Base-by-base conservation (phyloP, 1,140 invertebrate species). In the Dendrolimus kikuchii region DNA sequence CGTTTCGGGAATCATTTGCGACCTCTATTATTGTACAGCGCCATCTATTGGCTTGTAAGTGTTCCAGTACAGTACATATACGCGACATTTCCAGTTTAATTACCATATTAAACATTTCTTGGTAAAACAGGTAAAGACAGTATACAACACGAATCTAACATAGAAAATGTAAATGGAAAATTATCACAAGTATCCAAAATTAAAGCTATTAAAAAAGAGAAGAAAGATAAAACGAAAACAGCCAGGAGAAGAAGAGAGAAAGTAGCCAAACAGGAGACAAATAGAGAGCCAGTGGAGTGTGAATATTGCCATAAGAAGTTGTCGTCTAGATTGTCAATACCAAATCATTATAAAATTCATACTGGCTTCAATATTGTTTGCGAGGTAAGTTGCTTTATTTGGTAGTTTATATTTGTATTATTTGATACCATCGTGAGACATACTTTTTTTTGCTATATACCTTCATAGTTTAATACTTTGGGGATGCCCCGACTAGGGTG, bases 291-390 rank as follows among this genome's bases (percentile, higher is more conserved):
- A 46, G 71, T 85, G 46, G 68, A 85, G 51, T 85, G 81, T 67
- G 74, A 85, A 69, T 74, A 73, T 56, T 85, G 81, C 42, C 77
- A 82, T 51, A 85, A 85, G 47, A 71, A 78, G 49, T 62, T 82
- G 44, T 81, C 77, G 0, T 82, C 77, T 0, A 81, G 74, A 42
- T 40, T 80, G 42, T 82, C 77, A 4, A 53, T 82, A 36, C 53
- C 77, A 6, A 85, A 81, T 55, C 81, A 85, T 76, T 80, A 81
- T 54, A 85, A 85, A 42, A 85, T 82, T 44, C 81, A 85, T 46
- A 85, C 81, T 0, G 81, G 81, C 2, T 82, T 82, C 66, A 75
- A 85, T 68, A 66, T 82, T 8, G 77, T 85, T 47, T 85, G 81
- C 59, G 79, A 85, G 71, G 81, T 81, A 49, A 62, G 64, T 55